Percentiles rank a stretch among this genome's conserved stretches.
phyloP scores from a whole-genome alignment of 2,113 vertebrate genomes.

The Tonatia bakeri region DNA sequence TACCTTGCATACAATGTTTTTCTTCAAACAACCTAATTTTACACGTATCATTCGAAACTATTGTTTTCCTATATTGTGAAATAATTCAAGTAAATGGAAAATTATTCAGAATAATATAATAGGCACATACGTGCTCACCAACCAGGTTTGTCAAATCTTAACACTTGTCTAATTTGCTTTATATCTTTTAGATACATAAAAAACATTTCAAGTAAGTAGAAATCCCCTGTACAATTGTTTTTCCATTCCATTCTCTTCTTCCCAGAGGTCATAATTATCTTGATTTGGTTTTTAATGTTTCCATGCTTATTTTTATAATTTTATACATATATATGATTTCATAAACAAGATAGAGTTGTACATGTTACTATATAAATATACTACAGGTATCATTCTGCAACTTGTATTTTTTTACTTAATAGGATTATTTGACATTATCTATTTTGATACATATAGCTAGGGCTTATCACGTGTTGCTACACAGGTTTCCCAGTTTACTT shows the following conservation, averaged over 20 bases:
- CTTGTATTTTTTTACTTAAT: not conserved
- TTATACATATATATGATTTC: not conserved
- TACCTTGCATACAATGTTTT: not conserved
- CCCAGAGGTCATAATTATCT: not conserved
- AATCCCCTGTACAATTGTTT: not conserved
- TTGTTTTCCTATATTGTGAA: not conserved
- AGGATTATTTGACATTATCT: not conserved
- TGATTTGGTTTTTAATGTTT: constrained; percentile 2
- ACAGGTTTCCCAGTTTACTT: not conserved
- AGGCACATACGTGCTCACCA: not conserved
- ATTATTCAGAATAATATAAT: not conserved
- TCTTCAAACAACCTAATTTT: constrained; percentile 13
- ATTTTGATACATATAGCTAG: not conserved
- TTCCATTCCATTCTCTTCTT: not conserved
- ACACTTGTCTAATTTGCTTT: not conserved
- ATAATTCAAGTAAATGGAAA: constrained; percentile 18
- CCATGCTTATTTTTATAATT: not conserved
- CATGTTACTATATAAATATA: not conserved
- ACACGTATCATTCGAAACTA: not conserved
- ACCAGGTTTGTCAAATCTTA: not conserved
- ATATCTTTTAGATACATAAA: not conserved
- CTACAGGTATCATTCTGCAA: not conserved
- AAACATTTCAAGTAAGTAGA: not conserved
- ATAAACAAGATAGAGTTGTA: not conserved
- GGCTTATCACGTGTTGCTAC: not conserved